These are phyloP conservation scores for Lucilia sericata DNA, from an alignment of 1,140 invertebrate species.

Conservation along the genomic window DNA sequence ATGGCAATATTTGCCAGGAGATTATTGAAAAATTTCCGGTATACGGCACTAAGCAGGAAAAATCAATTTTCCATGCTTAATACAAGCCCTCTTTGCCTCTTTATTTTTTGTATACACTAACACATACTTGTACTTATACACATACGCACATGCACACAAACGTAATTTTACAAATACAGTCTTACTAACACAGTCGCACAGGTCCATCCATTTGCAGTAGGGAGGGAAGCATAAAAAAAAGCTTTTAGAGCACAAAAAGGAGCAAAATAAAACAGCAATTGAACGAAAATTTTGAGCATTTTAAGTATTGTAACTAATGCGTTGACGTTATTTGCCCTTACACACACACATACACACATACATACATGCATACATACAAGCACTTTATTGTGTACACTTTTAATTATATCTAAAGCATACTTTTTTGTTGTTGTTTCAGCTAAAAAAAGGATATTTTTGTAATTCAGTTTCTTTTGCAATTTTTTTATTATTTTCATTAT, in stretches of 20 bases:
- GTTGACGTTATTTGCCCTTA: neutral
- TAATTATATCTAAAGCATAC: no score
- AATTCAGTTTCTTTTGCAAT: neutral
- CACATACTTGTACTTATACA: neutral
- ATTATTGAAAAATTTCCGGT: conserved; percentile 55
- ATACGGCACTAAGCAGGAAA: conserved; percentile 62
- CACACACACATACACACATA: neutral
- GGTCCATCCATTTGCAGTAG: no score
- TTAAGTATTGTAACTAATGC: conserved; percentile 8
- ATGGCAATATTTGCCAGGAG: neutral
- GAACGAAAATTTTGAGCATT: neutral
- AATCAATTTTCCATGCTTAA: conserved; percentile 69
- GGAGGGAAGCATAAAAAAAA: neutral
- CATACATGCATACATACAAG: neutral
- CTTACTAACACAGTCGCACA: no score
- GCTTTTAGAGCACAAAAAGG: neutral
- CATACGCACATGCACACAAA: neutral
- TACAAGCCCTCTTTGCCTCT: conserved; percentile 51
- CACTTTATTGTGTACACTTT: no score
- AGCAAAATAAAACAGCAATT: neutral
- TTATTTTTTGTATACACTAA: neutral
- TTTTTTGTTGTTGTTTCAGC: no score
- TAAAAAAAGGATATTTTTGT: conserved; percentile 14
- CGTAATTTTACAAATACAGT: neutral
- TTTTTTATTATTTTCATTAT: no score